A percentile compares a stretch with the other conserved stretches of the same genome.
Evolutionary conservation across 2,113 vertebrate genomes (phyloP).

Genomic region (Pluvianellus socialis): DNA sequence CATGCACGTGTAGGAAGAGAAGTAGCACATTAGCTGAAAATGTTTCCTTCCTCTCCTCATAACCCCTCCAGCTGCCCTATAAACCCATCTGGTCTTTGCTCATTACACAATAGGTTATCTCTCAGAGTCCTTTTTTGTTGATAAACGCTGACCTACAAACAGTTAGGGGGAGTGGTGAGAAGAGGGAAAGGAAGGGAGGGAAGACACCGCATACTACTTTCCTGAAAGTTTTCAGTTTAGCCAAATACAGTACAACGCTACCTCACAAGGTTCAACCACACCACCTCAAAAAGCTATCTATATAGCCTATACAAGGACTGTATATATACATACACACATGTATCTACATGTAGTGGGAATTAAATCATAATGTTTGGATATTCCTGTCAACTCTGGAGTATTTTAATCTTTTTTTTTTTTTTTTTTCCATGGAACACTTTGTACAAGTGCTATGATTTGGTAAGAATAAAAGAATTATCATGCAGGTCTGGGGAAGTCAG

Average conservation of each 20-base stretch:
- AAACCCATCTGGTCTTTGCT: neutral
- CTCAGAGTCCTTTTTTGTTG: neutral
- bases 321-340: neutral
- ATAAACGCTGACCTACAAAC: neutral
- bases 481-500: neutral
- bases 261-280: neutral
- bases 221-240: neutral
- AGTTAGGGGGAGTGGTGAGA: neutral
- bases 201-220: neutral
- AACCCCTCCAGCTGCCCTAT: neutral
- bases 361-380: neutral
- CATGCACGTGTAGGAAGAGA: fast-evolving
- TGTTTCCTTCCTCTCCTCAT: neutral
- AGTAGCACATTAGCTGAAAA: neutral
- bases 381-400: neutral
- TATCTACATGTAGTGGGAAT: neutral
- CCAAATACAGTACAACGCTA: neutral
- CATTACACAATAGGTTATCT: neutral
- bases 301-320: neutral
- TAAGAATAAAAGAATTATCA: neutral
- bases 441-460: neutral
- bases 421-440: neutral
- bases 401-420: neutral
- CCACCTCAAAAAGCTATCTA: neutral
- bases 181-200: neutral